phyloP scores from a whole-genome alignment of 1,140 invertebrate genomes.

The Drosophila triauraria region DNA sequence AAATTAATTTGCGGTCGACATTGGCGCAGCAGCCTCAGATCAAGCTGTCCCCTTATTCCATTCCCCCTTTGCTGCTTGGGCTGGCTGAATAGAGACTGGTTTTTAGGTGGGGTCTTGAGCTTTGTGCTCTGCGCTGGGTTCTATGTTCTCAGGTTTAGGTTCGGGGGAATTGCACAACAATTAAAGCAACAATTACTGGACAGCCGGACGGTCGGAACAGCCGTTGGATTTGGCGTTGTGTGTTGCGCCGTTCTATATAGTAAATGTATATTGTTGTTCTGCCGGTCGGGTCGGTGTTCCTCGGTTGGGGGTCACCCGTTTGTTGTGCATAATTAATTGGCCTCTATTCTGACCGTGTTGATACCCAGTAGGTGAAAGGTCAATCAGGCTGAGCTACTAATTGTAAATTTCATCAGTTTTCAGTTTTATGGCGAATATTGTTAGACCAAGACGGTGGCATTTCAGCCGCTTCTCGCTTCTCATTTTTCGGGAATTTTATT shows the following conservation, averaged over 20 bases:
- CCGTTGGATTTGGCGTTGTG: slow-evolving; percentile 39
- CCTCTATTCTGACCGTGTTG: slow-evolving; percentile 57
- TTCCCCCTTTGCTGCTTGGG: slow-evolving; percentile 17
- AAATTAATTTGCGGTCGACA: slow-evolving; percentile 84
- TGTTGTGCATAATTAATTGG: slow-evolving; percentile 83
- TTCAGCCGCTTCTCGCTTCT: no score
- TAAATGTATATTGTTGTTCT: slow-evolving; percentile 29
- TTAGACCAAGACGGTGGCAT: no score
- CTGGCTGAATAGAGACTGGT: slow-evolving; percentile 28
- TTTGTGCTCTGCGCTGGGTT: slow-evolving; percentile 4
- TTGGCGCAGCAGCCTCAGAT: slow-evolving; percentile 57
- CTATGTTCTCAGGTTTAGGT: neutral
- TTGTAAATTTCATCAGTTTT: neutral
- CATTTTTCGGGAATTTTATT: neutral
- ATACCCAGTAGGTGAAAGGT: slow-evolving; percentile 22
- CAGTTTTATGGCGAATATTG: no score
- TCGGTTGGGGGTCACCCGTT: slow-evolving; percentile 52
- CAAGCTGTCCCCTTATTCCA: slow-evolving; percentile 7
- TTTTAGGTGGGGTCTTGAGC: slow-evolving; percentile 41
- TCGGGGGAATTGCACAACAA: slow-evolving; percentile 57
- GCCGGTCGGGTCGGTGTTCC: slow-evolving; percentile 7
- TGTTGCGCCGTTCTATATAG: slow-evolving; percentile 6
- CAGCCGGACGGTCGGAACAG: slow-evolving; percentile 46
- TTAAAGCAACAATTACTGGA: slow-evolving; percentile 80
- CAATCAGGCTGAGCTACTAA: neutral